phyloP scores from a whole-genome alignment of 30 jellyfish, hydroid and myxozoan genomes.

The Cassiopea xamachana region DNA sequence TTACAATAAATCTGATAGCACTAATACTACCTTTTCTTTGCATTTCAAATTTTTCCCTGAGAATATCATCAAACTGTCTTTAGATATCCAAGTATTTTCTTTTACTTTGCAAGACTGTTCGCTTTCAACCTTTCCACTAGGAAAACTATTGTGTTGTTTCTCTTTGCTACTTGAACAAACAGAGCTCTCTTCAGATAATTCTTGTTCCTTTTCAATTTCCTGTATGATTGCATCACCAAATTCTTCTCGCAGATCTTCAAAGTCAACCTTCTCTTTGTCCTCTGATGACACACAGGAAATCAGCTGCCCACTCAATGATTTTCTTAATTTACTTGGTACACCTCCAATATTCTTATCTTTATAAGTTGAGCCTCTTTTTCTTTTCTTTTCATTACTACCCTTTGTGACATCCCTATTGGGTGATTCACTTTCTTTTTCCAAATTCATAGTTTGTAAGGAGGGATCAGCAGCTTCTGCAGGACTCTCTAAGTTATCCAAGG shows the following conservation, averaged over 20 bases:
- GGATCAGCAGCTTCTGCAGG: neutral
- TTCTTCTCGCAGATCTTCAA: slow-evolving; percentile 25
- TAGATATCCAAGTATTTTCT: slow-evolving; percentile 28
- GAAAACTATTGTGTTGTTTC: neutral
- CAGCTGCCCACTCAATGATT: slow-evolving; percentile 39
- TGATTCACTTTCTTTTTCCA: neutral
- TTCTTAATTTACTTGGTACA: slow-evolving; percentile 28
- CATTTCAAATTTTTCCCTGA: slow-evolving; percentile 50
- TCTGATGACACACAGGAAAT: slow-evolving; percentile 21
- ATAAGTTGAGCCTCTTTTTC: neutral
- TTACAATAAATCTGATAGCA: neutral
- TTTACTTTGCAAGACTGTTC: neutral
- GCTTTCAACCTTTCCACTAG: neutral
- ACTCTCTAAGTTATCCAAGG: neutral
- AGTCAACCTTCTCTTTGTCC: slow-evolving; percentile 25
- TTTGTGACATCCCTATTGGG: neutral
- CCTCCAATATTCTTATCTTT: neutral
- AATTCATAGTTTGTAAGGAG: neutral
- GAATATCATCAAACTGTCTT: slow-evolving; percentile 61
- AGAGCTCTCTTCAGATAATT: neutral
- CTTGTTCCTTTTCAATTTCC: slow-evolving; percentile 27
- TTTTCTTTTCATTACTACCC: neutral
- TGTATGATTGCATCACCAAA: slow-evolving; percentile 62
- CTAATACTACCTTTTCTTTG: slow-evolving; percentile 57
- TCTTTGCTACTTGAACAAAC: neutral